These are phyloP conservation scores for cattle (Bos taurus) DNA, from an alignment of 2,113 vertebrate species.

Conservation along the genomic window DNA sequence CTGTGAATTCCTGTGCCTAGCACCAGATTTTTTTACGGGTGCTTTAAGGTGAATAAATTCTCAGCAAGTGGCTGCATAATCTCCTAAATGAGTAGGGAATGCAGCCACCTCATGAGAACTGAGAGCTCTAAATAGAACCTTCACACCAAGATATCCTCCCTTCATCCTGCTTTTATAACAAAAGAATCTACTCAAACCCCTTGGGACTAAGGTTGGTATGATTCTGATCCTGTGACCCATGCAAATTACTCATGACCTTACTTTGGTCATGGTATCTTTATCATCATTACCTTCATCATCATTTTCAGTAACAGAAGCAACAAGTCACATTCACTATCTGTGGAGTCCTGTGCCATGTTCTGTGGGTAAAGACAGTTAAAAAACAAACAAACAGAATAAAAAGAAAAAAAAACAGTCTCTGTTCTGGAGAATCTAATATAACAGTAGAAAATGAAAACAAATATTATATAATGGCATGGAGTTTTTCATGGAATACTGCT, in stretches of 20 bases:
- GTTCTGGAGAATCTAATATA: not conserved
- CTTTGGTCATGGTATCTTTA: not conserved
- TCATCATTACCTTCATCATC: not conserved
- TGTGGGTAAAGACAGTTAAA: not conserved
- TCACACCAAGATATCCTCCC: not conserved
- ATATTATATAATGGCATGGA: not conserved
- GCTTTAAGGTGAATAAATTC: not conserved
- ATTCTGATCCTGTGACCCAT: not conserved
- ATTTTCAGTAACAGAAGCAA: not conserved
- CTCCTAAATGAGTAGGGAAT: not conserved
- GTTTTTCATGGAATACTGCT: not conserved
- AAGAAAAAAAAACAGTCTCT: not conserved
- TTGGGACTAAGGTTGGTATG: not conserved
- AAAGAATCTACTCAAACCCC: not conserved
- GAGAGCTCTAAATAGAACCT: not conserved
- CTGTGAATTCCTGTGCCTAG: not conserved
- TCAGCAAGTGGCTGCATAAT: not conserved
- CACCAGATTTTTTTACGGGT: not conserved
- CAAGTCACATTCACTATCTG: not conserved
- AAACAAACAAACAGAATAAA: not conserved
- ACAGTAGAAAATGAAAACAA: not conserved
- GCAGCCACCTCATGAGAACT: not conserved
- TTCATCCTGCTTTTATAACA: not conserved
- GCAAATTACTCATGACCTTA: not conserved
- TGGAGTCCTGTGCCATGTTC: not conserved